Evolutionary conservation across 2,113 vertebrate genomes (phyloP), one percentile per base, ranked within the genome.

Genomic region (Lamprologus callipterus): DNA sequence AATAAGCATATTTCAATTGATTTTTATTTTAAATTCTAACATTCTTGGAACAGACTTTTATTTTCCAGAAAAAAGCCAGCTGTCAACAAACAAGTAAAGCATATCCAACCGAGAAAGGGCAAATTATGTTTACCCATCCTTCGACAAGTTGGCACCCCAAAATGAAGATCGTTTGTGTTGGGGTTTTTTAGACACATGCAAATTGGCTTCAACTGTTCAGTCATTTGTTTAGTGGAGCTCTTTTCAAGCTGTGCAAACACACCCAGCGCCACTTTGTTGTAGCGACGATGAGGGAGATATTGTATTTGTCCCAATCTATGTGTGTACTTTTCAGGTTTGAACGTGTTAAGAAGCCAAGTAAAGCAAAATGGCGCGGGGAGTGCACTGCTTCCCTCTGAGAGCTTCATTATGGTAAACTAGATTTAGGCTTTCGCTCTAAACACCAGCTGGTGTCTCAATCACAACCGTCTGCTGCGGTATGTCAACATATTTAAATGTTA

Each of bases 361-460:
- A 88, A 87, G 85, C 88, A 89, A 87, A 83, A 80, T 63, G 82
- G 65, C 81, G 79, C 12, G 16, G 75, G 81, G 86, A 90, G 84
- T 51, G 92, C 60, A 80, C 54, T 42, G 65, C 90, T 85, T 92
- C 87, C 91, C 85, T 87, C 91, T 35, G 88, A 89, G 91, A 84
- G 80, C 85, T 87, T 89, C 85, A 92, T 93, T 93, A 95, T 86
- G 88, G 84, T 93, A 92, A 94, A 94, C 94, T 91, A 85, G 84
- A 85, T 94, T 94, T 94, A 89, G 88, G 49, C 88, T 94, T 88
- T 90, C 81, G 82, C 88, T 94, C 91, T 91, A 94, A 96, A 95
- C 94, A 94, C 95, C 96, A 96, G 95, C 94, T 95, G 95, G 85
- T 73, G 60, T 95, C 93, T 96, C 94, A 94, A 86, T 94, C 93